Evolutionary conservation across 2,113 vertebrate species (phyloP).

Genomic region (Nerophis ophidion): DNA sequence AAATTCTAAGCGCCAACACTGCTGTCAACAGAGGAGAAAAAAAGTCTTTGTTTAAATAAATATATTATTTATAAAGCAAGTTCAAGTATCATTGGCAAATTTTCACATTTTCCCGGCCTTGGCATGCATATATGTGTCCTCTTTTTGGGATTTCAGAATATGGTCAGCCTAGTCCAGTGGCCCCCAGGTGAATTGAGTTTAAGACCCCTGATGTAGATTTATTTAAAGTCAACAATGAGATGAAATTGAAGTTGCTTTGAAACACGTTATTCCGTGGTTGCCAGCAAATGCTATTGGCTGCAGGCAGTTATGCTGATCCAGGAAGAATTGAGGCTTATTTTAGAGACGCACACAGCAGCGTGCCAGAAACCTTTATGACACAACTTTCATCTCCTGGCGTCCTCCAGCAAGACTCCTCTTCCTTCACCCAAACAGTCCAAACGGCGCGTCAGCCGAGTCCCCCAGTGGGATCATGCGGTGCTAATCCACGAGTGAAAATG

Average conservation of each 20-base stretch:
- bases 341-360: not conserved
- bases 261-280: not conserved
- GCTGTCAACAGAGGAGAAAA: too few relatives aligned
- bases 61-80: too few relatives aligned
- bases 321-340: slow-evolving; percentile 7
- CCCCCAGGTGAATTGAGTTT: too few relatives aligned
- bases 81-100: too few relatives aligned
- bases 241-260: not conserved
- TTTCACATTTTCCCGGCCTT: too few relatives aligned
- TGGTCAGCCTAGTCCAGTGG: too few relatives aligned
- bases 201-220: too few relatives aligned
- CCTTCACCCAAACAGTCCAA: slow-evolving; percentile 3
- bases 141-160: too few relatives aligned
- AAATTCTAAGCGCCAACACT: too few relatives aligned
- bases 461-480: slow-evolving; percentile 17
- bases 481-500: slow-evolving; percentile 34
- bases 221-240: not conserved
- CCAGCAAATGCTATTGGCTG: not conserved
- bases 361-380: slow-evolving; percentile 12
- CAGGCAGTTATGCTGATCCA: slow-evolving; percentile 5
- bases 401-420: slow-evolving; percentile 6
- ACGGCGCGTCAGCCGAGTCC: slow-evolving; percentile 14
- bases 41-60: too few relatives aligned
- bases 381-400: slow-evolving; percentile 15
- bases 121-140: too few relatives aligned